These are phyloP conservation scores for Pollenia labialis DNA, from an alignment of 2,888 invertebrate species.

Conservation along the genomic window DNA sequence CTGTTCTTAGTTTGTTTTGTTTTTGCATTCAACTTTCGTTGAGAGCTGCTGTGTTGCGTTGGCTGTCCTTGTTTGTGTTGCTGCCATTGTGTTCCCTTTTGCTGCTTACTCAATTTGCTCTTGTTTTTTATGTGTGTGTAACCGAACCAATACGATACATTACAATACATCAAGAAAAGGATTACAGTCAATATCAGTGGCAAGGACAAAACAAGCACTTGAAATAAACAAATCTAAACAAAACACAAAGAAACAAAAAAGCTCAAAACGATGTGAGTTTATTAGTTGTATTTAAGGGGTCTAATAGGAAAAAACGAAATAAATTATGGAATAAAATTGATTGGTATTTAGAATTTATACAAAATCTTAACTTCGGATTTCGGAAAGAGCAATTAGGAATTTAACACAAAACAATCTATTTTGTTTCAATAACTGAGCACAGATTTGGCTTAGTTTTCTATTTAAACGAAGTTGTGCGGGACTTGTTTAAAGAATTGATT, in stretches of 20 bases:
- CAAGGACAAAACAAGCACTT: slow-evolving; percentile 65
- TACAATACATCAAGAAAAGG: slow-evolving; percentile 56
- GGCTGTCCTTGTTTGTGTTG: slow-evolving; percentile 6
- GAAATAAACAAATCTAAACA: slow-evolving; percentile 53
- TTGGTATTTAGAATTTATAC: no score
- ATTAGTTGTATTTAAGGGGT: neutral
- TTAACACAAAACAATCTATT: no score
- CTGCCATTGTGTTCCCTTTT: slow-evolving; percentile 22
- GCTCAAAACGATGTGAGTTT: neutral
- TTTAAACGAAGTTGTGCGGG: no score
- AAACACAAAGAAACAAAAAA: neutral
- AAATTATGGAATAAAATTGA: neutral
- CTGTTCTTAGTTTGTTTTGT: slow-evolving; percentile 33
- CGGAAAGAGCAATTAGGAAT: no score
- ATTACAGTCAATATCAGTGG: slow-evolving; percentile 71
- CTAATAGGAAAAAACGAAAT: neutral
- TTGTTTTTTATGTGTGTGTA: slow-evolving; percentile 18
- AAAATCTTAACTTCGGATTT: no score
- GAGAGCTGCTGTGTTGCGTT: slow-evolving; percentile 26
- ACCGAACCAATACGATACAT: slow-evolving; percentile 61
- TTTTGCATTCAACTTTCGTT: slow-evolving; percentile 46
- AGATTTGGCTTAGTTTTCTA: no score
- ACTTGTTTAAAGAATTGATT: no score
- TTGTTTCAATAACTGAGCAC: no score
- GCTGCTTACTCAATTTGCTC: slow-evolving; percentile 42